Conservation (phyloP, 2,113 vertebrate species). For the Procavia capensis region DNA sequence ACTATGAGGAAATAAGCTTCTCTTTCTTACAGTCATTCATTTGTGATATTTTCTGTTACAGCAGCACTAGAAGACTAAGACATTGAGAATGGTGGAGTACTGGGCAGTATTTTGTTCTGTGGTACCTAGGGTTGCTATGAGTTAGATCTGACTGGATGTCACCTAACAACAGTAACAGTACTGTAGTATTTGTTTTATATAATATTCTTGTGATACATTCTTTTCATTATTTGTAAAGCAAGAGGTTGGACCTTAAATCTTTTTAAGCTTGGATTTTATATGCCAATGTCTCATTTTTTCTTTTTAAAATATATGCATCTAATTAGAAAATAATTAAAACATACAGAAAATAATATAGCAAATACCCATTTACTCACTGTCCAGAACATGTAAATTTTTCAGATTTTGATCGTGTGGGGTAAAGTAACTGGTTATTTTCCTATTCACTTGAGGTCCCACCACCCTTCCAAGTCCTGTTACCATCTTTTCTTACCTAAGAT, state of each 20-base stretch:
- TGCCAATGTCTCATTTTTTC: not conserved
- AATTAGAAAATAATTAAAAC: not conserved
- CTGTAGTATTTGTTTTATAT: not conserved
- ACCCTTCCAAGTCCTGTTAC: not conserved
- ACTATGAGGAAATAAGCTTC: no score
- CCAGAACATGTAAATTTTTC: not conserved
- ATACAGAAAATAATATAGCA: not conserved
- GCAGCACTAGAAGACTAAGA: no score
- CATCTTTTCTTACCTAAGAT: not conserved
- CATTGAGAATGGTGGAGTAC: no score
- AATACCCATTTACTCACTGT: not conserved
- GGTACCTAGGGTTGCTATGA: no score
- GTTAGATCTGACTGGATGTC: no score
- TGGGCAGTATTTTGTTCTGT: no score
- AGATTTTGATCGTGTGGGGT: not conserved
- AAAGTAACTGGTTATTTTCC: not conserved
- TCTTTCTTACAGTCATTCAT: no score
- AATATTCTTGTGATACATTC: not conserved
- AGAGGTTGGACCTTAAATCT: not conserved
- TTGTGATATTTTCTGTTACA: no score
- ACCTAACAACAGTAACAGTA: not conserved
- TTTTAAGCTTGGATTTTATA: not conserved
- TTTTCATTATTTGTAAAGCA: not conserved
- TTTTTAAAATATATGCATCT: not conserved
- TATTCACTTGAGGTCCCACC: not conserved